A percentile compares a stretch with the other conserved stretches of the same genome.
These are phyloP conservation scores for Cheirogaleus medius DNA, from an alignment of 2,113 vertebrate species.

Conservation along the genomic window DNA sequence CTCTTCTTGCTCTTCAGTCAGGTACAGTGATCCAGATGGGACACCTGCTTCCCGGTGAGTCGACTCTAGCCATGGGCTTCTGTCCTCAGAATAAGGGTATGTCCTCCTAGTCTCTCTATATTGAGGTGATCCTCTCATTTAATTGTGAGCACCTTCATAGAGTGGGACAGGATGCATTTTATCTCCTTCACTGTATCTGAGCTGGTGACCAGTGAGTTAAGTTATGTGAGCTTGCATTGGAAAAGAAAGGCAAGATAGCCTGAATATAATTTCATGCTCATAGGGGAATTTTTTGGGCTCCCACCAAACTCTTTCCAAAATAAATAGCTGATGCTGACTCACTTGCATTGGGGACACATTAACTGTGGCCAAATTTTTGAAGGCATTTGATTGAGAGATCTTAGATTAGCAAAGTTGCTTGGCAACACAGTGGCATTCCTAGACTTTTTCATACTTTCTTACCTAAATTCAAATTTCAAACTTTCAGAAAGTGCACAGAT, in stretches of 20 bases:
- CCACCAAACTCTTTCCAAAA: constrained; percentile 46
- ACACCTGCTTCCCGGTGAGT: not conserved
- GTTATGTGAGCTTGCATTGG: not conserved
- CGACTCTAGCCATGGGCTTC: not conserved
- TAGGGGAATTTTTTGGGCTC: not conserved
- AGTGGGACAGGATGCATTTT: not conserved
- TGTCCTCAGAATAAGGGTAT: not conserved
- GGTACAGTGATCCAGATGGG: not conserved
- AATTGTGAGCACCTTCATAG: not conserved
- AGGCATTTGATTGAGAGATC: not conserved
- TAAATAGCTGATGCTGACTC: constrained; percentile 66
- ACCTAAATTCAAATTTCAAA: constrained; percentile 57
- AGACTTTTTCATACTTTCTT: constrained; percentile 16
- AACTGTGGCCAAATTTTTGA: constrained; percentile 26
- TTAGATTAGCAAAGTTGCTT: constrained; percentile 37
- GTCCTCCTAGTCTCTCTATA: not conserved
- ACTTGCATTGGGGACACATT: constrained; percentile 23
- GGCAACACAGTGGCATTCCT: not conserved
- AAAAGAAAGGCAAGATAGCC: not conserved
- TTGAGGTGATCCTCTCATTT: not conserved
- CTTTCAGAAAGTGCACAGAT: constrained; percentile 58
- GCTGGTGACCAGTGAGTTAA: not conserved
- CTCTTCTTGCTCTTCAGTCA: not conserved
- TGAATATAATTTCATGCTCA: constrained; percentile 14
- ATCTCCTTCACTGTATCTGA: not conserved